Percentiles rank a stretch among this genome's conserved stretches.
phyloP scores from a whole-genome alignment of 37 sponge, comb jelly and placozoan genomes.

The Petrosia ficiformis region DNA sequence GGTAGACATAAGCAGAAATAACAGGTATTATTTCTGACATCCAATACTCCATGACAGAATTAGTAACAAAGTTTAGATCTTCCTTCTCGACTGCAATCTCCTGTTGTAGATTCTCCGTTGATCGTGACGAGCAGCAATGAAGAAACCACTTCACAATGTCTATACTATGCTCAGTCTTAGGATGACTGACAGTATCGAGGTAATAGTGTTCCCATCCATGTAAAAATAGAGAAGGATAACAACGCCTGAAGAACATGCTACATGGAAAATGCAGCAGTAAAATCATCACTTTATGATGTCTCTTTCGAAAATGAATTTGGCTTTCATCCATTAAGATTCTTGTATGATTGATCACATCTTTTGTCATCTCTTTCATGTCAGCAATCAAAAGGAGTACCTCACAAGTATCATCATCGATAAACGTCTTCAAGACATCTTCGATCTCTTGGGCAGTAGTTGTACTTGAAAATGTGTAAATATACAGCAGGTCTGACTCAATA shows the following conservation, averaged over 20 bases:
- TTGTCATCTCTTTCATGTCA: not conserved
- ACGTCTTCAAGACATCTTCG: no score
- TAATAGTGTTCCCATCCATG: conserved; percentile 73
- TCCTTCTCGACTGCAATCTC: not conserved
- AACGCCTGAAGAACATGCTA: conserved; percentile 38
- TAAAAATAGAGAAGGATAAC: conserved; percentile 70
- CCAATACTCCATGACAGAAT: not conserved
- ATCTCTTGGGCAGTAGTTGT: no score
- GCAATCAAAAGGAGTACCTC: not conserved
- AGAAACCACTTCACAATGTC: conserved; percentile 9
- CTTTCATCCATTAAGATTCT: conserved; percentile 63
- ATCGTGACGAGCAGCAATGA: no score
- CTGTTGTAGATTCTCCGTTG: not conserved
- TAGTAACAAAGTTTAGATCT: not conserved
- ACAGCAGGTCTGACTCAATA: not conserved
- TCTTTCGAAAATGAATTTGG: not conserved
- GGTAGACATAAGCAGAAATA: not conserved
- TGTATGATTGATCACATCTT: conserved; percentile 51
- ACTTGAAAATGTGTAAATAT: not conserved
- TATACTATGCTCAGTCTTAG: not conserved
- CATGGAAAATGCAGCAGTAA: conserved; percentile 69
- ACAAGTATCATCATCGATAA: no score
- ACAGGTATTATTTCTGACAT: not conserved
- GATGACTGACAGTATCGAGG: conserved; percentile 38
- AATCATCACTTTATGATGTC: conserved; percentile 43